phyloP scores from a whole-genome alignment of 2,113 vertebrate genomes.

The Trinectes maculatus region DNA sequence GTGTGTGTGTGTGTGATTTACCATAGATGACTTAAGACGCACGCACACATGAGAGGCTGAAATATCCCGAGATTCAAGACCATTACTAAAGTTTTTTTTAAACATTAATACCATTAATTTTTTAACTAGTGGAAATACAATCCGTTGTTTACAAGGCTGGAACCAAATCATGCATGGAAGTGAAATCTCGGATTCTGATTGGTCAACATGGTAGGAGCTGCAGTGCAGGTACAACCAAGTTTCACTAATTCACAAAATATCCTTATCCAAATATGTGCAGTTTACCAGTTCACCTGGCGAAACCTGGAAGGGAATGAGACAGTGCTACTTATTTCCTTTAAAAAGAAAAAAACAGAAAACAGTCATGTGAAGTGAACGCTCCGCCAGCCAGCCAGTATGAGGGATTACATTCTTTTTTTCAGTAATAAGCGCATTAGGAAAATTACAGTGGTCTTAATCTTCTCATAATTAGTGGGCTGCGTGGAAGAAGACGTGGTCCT shows the following conservation, averaged over 20 bases:
- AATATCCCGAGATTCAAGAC: no score
- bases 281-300: neutral
- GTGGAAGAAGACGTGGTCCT: constrained; percentile 64
- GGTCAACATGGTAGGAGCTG: no score
- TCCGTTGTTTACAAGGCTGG: neutral
- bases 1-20: constrained; percentile 28
- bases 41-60: no score
- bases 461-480: constrained; percentile 71
- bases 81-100: neutral
- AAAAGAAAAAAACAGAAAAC: constrained; percentile 29
- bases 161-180: neutral
- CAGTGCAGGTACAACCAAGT: no score
- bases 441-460: constrained; percentile 74
- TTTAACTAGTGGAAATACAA: neutral
- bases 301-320: neutral
- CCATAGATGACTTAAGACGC: constrained; percentile 25
- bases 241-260: constrained; percentile 28
- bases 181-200: no score
- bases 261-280: constrained; percentile 1
- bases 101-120: neutral
- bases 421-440: constrained; percentile 74
- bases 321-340: constrained; percentile 4
- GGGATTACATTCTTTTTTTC: constrained; percentile 66
- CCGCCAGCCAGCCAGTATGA: constrained; percentile 27
- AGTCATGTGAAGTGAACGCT: constrained; percentile 64